Base-by-base conservation (phyloP, 2,113 vertebrate genomes). In the Ginglymostoma cirratum region DNA sequence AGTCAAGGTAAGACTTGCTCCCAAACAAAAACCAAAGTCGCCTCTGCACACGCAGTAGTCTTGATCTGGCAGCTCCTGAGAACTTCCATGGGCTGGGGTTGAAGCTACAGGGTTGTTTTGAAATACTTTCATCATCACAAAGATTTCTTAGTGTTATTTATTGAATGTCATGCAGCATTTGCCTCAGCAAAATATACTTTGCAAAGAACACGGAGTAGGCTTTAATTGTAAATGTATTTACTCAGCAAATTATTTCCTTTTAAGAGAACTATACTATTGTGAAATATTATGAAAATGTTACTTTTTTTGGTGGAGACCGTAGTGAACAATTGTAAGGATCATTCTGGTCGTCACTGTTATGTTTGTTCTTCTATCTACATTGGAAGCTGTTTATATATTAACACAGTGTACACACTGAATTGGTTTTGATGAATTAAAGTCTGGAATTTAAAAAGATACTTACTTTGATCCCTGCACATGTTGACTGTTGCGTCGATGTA, bases 401-500 rank as follows among this genome's bases (percentile, higher is more conserved):
- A 95, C 14, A 24, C 42, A 45, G 66, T 24, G 45, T 42, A 70
- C 66, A 27, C 65, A 45, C 38, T 70, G 8, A 95, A 76, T 95
- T 76, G 70, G 27, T 72, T 95, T 48, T 95, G 69, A 72, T 72
- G 45, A 70, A 95, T 72, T 72, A 52, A 95, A 72, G 69, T 27
- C 45, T 72, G 42, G 42, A 72, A 72, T 95, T 38, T 66, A 42
- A 42, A 80, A 38, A 65, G 19, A 65, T 65, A 65, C 4, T 94
- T 65, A 67, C 42, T 94, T 89, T 94, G 70, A 94, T 70, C 67
- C 21, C 30, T 72, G 52, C 66, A 95, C 55, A 72, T 76, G 69
- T 95, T 95, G 94, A 95, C 67, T 52, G 27, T 95, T 95, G 94
- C 42, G 3, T 95, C 15, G 94, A 17, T 95, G 93, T 95, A 38